Evolutionary conservation across 2,797 vertebrate genomes (phyloP), one percentile per base, ranked within the genome.

Genomic region (Cossypha niveicapilla): DNA sequence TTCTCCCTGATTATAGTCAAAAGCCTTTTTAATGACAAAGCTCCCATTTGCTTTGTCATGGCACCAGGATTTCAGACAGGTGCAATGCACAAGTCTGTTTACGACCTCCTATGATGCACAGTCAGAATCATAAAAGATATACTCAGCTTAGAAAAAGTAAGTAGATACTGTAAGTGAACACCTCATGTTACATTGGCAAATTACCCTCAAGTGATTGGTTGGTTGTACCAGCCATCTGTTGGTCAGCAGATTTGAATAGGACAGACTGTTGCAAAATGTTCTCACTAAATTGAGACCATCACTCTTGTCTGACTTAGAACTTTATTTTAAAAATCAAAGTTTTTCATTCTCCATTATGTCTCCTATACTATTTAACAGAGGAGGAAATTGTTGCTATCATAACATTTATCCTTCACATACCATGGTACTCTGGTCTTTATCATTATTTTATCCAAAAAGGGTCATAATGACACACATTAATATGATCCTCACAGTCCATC

Each of bases 271-370:
- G 25, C 18, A 75, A 89, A 89, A 72, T 8, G 3, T 41, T 80
- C 65, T 51, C 42, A 61, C 17, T 54, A 10, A 81, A 67, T 48
- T 41, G 48, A 70, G 53, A 73, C 23, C 10, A 11, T 53, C 22
- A 65, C 27, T 76, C 27, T 62, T 74, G 22, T 21, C 8, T 6
- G 8, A 28, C 17, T 7, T 76, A 45, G 45, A 87, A 34, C 15
- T 82, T 73, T 41, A 28, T 47, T 81, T 94, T 73, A 57, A 84
- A 92, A 73, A 76, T 23, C 8, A 19, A 77, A 75, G 44, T 47
- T 84, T 65, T 79, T 86, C 9, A 30, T 60, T 91, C n/a, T 80
- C 35, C 19, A 19, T 63, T 53, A 78, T 24, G 10, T 66, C 34
- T 91, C 15, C 48, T 63, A 25, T 45, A n/a, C 15, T 70, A 27